Evolutionary conservation across 2,113 vertebrate genomes (phyloP).

Genomic region (Antigone vipio): DNA sequence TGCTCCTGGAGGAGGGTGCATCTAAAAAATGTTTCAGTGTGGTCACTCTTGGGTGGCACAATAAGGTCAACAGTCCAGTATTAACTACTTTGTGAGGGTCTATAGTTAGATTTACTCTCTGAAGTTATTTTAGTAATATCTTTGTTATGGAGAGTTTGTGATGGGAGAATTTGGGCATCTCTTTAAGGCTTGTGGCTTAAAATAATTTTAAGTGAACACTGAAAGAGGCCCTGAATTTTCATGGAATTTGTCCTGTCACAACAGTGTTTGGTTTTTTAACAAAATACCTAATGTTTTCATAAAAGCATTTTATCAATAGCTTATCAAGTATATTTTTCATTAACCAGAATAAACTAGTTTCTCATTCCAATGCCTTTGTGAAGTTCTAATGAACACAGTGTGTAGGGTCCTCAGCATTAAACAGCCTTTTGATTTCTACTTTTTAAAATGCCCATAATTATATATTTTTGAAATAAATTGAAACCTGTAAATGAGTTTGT

Average conservation of each 20-base stretch:
- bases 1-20: neutral
- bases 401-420: neutral
- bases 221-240: neutral
- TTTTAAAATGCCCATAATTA: neutral
- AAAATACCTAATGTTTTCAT: neutral
- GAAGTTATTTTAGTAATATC: neutral
- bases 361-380: neutral
- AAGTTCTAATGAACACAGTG: neutral
- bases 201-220: neutral
- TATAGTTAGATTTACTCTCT: neutral
- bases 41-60: rapidly evolving
- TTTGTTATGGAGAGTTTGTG: neutral
- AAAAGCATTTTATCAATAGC: neutral
- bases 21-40: neutral
- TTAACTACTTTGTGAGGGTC: neutral
- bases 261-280: neutral
- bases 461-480: neutral
- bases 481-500: neutral
- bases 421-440: neutral
- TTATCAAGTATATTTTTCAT: neutral
- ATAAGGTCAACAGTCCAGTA: no score
- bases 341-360: neutral
- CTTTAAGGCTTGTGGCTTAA: neutral
- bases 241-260: neutral
- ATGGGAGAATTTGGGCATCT: neutral